Evolutionary conservation across 37 sponge, comb jelly and placozoan species (phyloP).

Genomic region (Mnemiopsis leidyi): DNA sequence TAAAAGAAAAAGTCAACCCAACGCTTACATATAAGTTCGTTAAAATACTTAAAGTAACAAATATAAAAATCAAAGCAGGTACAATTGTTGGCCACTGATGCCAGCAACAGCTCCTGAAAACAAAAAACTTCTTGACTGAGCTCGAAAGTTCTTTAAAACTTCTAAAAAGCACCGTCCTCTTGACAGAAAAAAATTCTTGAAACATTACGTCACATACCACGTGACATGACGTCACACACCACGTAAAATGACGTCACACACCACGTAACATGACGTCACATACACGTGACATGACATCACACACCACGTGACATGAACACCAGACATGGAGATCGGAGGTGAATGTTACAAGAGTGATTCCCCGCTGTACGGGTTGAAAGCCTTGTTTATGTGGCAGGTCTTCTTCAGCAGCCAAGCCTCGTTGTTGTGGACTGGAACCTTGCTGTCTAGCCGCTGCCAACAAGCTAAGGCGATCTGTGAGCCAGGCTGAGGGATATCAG

Average conservation of each 20-base stretch:
- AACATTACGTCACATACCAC: too few relatives aligned
- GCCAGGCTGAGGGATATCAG: conserved; percentile 53
- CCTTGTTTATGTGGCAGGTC: conserved; percentile 11
- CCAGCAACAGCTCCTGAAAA: background rate
- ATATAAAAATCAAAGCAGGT: background rate
- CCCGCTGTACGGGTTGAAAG: conserved; percentile 33
- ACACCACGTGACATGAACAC: too few relatives aligned
- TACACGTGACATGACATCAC: too few relatives aligned
- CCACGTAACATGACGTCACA: too few relatives aligned
- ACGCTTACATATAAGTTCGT: background rate
- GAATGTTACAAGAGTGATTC: conserved; percentile 23
- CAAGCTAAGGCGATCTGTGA: background rate
- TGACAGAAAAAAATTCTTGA: too few relatives aligned
- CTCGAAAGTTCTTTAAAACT: background rate
- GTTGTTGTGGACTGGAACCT: background rate
- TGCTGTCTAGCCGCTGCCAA: conserved; percentile 43
- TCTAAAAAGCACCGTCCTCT: background rate
- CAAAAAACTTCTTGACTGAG: background rate
- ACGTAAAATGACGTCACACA: too few relatives aligned
- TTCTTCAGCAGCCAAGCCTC: conserved; percentile 58
- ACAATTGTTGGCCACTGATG: background rate
- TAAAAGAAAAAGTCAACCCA: background rate
- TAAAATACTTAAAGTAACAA: background rate
- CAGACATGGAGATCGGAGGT: too few relatives aligned
- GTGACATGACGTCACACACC: too few relatives aligned